Evolutionary conservation across 1,140 invertebrate species (phyloP).

Genomic region (Calephelis virginiensis): DNA sequence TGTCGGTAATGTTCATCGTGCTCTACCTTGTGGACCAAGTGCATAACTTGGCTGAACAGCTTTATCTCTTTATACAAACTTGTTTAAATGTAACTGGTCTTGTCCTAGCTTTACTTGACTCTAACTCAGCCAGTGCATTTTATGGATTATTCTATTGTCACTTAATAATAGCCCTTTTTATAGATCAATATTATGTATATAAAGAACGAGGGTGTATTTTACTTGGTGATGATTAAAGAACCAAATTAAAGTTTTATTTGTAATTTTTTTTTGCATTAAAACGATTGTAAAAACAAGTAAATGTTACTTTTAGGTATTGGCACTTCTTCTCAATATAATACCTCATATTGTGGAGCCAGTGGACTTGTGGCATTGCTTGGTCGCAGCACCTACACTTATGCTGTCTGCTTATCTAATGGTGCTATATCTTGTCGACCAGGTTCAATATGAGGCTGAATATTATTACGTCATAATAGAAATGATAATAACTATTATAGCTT

Average conservation of each 20-base stretch:
- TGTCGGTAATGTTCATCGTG: constrained; percentile 61
- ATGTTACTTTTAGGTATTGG: constrained; percentile 70
- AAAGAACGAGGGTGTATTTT: constrained; percentile 55
- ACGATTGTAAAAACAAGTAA: constrained; percentile 26
- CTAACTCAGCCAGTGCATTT: constrained; percentile 32
- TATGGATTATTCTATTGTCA: constrained; percentile 62
- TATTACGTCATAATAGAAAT: constrained; percentile 62
- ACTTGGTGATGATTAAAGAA: constrained; percentile 32
- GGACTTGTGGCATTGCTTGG: constrained; percentile 53
- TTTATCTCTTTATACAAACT: constrained; percentile 55
- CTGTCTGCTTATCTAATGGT: constrained; percentile 55
- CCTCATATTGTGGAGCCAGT: constrained; percentile 61
- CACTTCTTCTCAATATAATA: constrained; percentile 65
- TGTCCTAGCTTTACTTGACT: constrained; percentile 31
- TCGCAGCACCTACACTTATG: constrained; percentile 60
- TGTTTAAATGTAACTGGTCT: constrained; percentile 40
- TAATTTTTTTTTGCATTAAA: background rate
- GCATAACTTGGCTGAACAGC: constrained; percentile 59
- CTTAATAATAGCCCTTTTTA: constrained; percentile 50
- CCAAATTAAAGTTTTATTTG: background rate
- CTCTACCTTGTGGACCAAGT: constrained; percentile 69
- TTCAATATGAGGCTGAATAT: constrained; percentile 59
- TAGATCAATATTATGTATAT: constrained; percentile 59
- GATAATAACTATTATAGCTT: constrained; percentile 41
- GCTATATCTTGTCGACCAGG: constrained; percentile 64